phyloP scores from a whole-genome alignment of 1,140 invertebrate genomes.

The Achatina immaculata region DNA sequence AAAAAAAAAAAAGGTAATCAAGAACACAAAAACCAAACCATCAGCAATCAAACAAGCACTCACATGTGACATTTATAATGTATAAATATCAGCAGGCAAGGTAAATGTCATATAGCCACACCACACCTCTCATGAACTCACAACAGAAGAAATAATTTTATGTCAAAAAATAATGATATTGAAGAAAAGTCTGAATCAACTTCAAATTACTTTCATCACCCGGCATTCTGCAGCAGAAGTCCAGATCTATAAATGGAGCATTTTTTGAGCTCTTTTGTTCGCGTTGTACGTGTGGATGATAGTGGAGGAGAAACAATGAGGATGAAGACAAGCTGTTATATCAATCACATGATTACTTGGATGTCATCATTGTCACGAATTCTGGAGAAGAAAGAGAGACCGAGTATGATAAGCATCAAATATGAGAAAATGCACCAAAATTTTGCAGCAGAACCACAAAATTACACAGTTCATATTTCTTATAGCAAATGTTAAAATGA shows the following conservation, averaged over 20 bases:
- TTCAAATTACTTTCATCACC: slow-evolving; percentile 6
- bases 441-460: neutral
- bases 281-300: slow-evolving; percentile 25
- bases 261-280: slow-evolving; percentile 38
- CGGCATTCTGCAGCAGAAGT: slow-evolving; percentile 11
- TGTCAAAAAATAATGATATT: neutral
- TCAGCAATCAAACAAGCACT: neutral
- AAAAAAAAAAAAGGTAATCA: neutral
- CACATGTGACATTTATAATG: slow-evolving; percentile 33
- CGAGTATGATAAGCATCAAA: no score
- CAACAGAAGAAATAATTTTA: neutral
- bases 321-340: slow-evolving; percentile 19
- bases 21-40: neutral
- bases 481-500: neutral
- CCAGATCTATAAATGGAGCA: slow-evolving; percentile 16
- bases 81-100: slow-evolving; percentile 43
- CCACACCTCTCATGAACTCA: slow-evolving; percentile 3
- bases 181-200: neutral
- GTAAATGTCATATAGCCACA: slow-evolving; percentile 23
- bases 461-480: neutral
- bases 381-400: slow-evolving; percentile 80
- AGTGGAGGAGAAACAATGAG: slow-evolving; percentile 29
- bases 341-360: slow-evolving; percentile 83
- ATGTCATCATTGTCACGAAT: slow-evolving; percentile 99
- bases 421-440: no score